Base-by-base conservation (phyloP, 2,888 invertebrate genomes). In the Peribatodes rhomboidaria region DNA sequence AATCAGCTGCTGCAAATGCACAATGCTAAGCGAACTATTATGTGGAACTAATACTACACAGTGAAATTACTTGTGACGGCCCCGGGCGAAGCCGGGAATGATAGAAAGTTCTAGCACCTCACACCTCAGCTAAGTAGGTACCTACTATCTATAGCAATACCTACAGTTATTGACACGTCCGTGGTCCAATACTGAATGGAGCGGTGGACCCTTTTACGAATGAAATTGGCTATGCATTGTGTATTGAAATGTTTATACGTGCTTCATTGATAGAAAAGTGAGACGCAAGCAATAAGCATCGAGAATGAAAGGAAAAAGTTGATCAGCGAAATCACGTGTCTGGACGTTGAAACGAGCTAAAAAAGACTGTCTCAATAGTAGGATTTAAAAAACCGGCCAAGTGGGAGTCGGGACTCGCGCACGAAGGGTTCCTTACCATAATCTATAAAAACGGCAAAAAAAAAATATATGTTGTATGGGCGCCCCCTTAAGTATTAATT, bases 61-160 rank as follows among this genome's bases (percentile, higher is more conserved):
- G 61, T 60, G 68, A 68, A 70, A 72, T 66, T 66, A 64, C 60
- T 61, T 66, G 69, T 65, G 68, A 69, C 46, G 31, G 73, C 67
- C 66, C 55, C 61, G 53, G 72, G 69, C 65, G 67, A 68, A 72
- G 55, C 54, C 61, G 56, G 65, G 67, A 69, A 68, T 68, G 68
- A 67, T 75, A 74, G 76, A 76, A 75, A 76, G 76, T 64, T 64
- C 54, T 27, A 37, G 37, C 37, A 56, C 27, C 65, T 27, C 13
- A 55, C 61, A 68, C 68, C 65, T 61, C 31, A 64, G 56, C 41
- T 56, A 41, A 41, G 37, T 42, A n/a, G n/a, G n/a, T n/a, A n/a
- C n/a, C n/a, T n/a, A 47, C 52, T 52, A 20, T 33, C 3, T 39
- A 39, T n/a, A n/a, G n/a, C n/a, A n/a, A n/a, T 13, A 22, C 35